Conservation (phyloP, 2,797 vertebrate genomes). For the Glossophaga mutica region DNA sequence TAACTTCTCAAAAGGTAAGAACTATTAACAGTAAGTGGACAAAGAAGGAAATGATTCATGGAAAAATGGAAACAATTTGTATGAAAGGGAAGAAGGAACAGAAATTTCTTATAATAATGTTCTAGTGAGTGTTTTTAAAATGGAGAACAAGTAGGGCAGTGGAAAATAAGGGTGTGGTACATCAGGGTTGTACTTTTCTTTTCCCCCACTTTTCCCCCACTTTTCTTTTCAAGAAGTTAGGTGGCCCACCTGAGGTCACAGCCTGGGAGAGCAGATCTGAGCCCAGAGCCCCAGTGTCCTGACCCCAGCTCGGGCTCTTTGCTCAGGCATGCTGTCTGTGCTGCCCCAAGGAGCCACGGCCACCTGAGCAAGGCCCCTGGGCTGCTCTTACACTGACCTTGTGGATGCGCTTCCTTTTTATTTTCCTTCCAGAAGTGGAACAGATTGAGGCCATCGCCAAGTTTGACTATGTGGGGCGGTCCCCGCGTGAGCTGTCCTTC, state of each 20-base stretch:
- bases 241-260: not conserved
- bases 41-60: not conserved
- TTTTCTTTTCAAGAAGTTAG: not conserved
- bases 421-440: constrained; percentile 89
- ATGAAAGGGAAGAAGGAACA: not conserved
- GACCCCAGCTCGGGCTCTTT: not conserved
- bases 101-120: not conserved
- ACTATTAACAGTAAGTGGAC: not conserved
- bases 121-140: not conserved
- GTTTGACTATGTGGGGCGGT: constrained; percentile 96
- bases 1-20: not conserved
- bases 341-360: not conserved
- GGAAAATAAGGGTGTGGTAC: not conserved
- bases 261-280: not conserved
- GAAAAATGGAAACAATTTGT: not conserved
- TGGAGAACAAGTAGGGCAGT: not conserved
- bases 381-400: not conserved
- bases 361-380: not conserved
- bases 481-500: constrained; percentile 95
- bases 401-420: not conserved
- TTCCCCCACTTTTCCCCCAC: no score
- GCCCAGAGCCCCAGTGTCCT: not conserved
- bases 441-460: constrained; percentile 99
- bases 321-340: not conserved
- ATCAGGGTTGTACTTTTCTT: no score